Evolutionary conservation across 2,888 invertebrate genomes (phyloP), one percentile per base, ranked within the genome.

Genomic region (Lasioglossum marginatum): DNA sequence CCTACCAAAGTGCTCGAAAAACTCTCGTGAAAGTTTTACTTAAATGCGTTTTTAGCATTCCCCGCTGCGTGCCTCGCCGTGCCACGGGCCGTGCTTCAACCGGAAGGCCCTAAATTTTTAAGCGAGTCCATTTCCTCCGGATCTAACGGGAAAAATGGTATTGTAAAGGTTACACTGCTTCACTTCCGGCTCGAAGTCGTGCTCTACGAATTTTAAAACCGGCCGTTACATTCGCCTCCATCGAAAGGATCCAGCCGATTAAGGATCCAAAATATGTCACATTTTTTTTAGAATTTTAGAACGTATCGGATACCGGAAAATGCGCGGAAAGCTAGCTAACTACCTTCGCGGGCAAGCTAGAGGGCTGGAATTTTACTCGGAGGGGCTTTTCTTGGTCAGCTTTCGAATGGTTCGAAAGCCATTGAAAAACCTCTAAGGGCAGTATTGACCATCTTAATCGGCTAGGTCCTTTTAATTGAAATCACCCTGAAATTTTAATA

Each of bases 11-110:
- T 77, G 77, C 73, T 82, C 71, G 77, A 68, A 83, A 77, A 83
- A 83, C 73, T 82, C 82, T 82, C 73, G 68, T 74, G 45, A 83
- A 83, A 83, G 82, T 82, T 83, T 83, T 82, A 83, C 68, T 77
- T 77, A 82, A 83, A 83, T 68, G 77, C 83, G 82, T 82, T 82
- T 82, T 77, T 82, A 73, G 82, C 77, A 83, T 83, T 83, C 82
- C 40, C 57, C 37, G 27, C n/a, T 40, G 48, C 82, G 73, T 73
- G 77, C 82, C 82, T 77, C 72, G 48, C 48, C 77, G 66, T 60
- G 68, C 52, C 40, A 45, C 73, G 3, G 52, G 27, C 66, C 66
- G 14, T 37, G 45, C 77, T 83, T 74, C 68, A 68, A 74, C 77
- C 52, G 63, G 66, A 1, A 60, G 66, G n/a, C 37, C 74, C 73